Conservation (phyloP, 2,797 vertebrate genomes). For the Brotula barbata region DNA sequence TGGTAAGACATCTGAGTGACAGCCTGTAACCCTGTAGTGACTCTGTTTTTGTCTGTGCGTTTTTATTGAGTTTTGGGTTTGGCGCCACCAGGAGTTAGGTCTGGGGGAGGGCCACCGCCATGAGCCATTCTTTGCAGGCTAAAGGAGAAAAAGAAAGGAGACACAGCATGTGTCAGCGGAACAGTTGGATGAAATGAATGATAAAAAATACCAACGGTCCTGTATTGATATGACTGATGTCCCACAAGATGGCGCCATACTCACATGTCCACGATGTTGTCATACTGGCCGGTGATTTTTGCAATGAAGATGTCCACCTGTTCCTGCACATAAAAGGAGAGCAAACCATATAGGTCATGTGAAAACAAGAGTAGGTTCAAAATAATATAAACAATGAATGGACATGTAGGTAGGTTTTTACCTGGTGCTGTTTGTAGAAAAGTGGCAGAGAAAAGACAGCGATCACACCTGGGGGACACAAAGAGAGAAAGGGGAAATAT, state of each 20-base stretch:
- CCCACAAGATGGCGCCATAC: conserved; percentile 69
- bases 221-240: neutral
- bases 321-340: conserved; percentile 72
- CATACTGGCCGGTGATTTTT: conserved; percentile 78
- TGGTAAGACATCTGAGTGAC: conserved; percentile 83
- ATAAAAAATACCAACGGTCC: neutral
- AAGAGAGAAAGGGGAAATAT: neutral
- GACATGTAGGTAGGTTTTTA: conserved; percentile 47
- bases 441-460: conserved; percentile 89
- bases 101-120: conserved; percentile 73
- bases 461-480: conserved; percentile 82
- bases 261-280: conserved; percentile 87
- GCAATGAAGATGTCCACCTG: conserved; percentile 81
- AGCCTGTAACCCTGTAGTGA: conserved; percentile 64
- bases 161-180: neutral
- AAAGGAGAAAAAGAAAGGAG: conserved; percentile 17
- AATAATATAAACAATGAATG: neutral
- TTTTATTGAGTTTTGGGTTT: conserved; percentile 79
- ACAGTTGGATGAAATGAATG: neutral
- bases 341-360: no score
- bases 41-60: conserved; percentile 40
- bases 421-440: conserved; percentile 88
- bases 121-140: conserved; percentile 78
- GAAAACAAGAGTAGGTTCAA: no score
- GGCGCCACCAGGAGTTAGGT: conserved; percentile 78